phyloP scores from a whole-genome alignment of 2,113 vertebrate genomes.

The Passer montanus region DNA sequence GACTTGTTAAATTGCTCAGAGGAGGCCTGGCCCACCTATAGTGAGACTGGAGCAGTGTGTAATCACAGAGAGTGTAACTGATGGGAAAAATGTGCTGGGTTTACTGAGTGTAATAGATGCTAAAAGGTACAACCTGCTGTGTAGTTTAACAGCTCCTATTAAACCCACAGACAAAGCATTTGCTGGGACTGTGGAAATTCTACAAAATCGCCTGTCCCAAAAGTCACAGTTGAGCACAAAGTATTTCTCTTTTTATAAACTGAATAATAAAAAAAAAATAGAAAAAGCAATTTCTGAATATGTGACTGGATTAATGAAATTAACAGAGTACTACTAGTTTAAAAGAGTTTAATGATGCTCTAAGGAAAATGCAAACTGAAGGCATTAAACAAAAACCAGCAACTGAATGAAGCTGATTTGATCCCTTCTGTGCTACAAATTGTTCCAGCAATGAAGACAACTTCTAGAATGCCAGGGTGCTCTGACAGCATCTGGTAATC shows the following conservation, averaged over 20 bases:
- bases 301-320: constrained; percentile 51
- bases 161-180: constrained; percentile 40
- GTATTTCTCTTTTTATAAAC: neutral
- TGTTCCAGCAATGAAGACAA: neutral
- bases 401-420: neutral
- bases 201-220: neutral
- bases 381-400: neutral
- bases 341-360: neutral
- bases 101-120: constrained; percentile 53
- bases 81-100: constrained; percentile 55
- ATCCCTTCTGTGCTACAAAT: constrained; percentile 30
- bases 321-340: constrained; percentile 13
- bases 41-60: neutral
- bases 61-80: constrained; percentile 40
- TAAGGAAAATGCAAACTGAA: constrained; percentile 12
- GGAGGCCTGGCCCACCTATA: constrained; percentile 53
- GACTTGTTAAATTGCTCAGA: constrained; percentile 35
- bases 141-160: constrained; percentile 56
- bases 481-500: constrained; percentile 3
- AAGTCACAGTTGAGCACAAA: neutral
- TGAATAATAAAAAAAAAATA: neutral
- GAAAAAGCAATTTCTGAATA: neutral
- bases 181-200: constrained; percentile 33
- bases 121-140: constrained; percentile 57
- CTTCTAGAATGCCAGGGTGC: neutral